Evolutionary conservation across 2,797 vertebrate species (phyloP).

Genomic region (Carduelis carduelis): DNA sequence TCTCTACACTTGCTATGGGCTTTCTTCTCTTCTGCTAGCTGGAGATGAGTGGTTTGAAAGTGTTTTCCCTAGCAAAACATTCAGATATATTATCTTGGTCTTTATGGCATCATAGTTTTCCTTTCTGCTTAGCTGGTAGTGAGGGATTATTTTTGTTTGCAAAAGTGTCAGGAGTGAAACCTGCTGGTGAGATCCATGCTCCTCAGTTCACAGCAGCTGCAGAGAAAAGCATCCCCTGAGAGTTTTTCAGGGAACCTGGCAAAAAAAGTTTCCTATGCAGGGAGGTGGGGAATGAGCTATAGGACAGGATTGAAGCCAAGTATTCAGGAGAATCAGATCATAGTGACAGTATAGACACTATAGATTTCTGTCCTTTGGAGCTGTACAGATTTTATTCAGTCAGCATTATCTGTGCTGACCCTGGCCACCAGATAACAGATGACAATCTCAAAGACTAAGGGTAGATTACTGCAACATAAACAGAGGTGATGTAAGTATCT

Average conservation of each 20-base stretch:
- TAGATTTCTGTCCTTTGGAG: background rate
- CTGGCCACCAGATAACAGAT: background rate
- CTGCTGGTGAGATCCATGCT: background rate
- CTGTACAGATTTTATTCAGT: background rate
- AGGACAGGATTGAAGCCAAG: background rate
- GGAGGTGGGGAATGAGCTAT: accelerated
- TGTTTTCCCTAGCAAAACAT: background rate
- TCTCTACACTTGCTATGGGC: background rate
- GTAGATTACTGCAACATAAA: background rate
- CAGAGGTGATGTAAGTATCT: background rate
- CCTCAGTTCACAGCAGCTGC: background rate
- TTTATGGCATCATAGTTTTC: background rate
- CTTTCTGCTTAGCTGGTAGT: background rate
- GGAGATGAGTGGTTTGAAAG: background rate
- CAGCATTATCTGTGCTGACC: background rate
- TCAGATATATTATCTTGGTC: background rate
- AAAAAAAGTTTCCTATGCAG: background rate
- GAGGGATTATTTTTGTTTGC: background rate
- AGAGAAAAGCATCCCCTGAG: background rate
- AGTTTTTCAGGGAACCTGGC: background rate
- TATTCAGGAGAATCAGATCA: background rate
- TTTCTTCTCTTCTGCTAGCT: background rate
- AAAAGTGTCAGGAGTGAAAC: background rate
- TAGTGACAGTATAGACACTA: background rate
- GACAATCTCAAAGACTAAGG: background rate